Evolutionary conservation across 2,797 vertebrate genomes (phyloP).

Genomic region (Enteromius paludinosus): DNA sequence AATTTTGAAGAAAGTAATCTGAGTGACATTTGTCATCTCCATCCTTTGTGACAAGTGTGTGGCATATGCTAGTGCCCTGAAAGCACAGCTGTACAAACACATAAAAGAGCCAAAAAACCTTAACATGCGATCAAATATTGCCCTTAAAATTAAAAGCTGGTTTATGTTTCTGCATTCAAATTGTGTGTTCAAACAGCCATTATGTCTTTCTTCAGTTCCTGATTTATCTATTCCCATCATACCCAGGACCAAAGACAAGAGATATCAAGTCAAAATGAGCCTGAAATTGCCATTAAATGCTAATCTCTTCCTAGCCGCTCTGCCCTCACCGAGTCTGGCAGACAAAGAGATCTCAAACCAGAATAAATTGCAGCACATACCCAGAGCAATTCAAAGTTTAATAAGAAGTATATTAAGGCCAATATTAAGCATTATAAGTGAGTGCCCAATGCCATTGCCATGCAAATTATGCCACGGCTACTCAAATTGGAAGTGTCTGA

Average conservation of each 20-base stretch:
- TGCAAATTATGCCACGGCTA: constrained; percentile 59
- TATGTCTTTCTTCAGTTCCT: constrained; percentile 45
- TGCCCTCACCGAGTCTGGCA: constrained; percentile 49
- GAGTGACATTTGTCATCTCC: constrained; percentile 29
- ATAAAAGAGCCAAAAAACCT: constrained; percentile 1
- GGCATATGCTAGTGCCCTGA: constrained; percentile 4
- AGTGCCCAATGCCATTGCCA: constrained; percentile 61
- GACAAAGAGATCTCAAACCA: constrained; percentile 50
- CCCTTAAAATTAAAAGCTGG: constrained; percentile 8
- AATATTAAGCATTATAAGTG: constrained; percentile 65
- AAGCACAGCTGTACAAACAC: background rate
- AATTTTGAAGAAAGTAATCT: constrained; percentile 11
- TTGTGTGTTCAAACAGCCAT: constrained; percentile 49
- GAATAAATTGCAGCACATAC: constrained; percentile 68
- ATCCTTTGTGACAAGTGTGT: constrained; percentile 1
- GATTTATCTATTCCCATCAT: constrained; percentile 60
- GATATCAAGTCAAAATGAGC: constrained; percentile 64
- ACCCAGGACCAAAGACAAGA: constrained; percentile 61
- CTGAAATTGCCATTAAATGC: constrained; percentile 67
- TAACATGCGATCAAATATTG: background rate
- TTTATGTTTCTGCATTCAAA: constrained; percentile 53
- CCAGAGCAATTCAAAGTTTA: constrained; percentile 71
- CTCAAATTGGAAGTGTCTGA: constrained; percentile 55
- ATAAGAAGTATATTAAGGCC: constrained; percentile 71
- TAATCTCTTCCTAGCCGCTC: constrained; percentile 61